These are phyloP conservation scores for Electrona antarctica DNA, from an alignment of 2,113 vertebrate species.

Conservation along the genomic window DNA sequence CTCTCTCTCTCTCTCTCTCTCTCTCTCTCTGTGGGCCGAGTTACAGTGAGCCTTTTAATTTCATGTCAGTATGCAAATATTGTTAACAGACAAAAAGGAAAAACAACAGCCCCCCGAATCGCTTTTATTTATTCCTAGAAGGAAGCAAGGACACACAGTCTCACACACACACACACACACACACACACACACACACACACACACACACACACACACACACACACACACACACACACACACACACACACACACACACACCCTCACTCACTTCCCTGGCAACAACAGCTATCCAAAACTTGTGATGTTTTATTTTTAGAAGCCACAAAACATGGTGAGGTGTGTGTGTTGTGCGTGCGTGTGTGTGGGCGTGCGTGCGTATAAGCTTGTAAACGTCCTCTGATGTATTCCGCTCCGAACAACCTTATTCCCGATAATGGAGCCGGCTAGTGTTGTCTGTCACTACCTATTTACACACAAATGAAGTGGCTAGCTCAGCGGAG, in stretches of 20 bases:
- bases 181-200: too few relatives aligned
- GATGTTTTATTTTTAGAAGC: constrained; percentile 71
- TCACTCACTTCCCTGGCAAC: constrained; percentile 57
- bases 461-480: constrained; percentile 75
- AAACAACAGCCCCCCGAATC: constrained; percentile 20
- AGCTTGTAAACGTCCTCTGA: constrained; percentile 67
- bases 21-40: constrained; percentile 23
- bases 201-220: too few relatives aligned
- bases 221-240: too few relatives aligned
- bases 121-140: constrained; percentile 57
- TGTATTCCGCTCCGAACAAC: constrained; percentile 63
- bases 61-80: constrained; percentile 53
- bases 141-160: constrained; percentile 37
- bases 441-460: constrained; percentile 67
- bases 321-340: constrained; percentile 52
- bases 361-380: neutral
- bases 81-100: constrained; percentile 26
- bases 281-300: constrained; percentile 43
- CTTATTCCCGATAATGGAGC: constrained; percentile 73
- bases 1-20: neutral
- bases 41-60: constrained; percentile 60
- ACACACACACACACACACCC: too few relatives aligned
- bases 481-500: constrained; percentile 59
- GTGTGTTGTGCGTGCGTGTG: too few relatives aligned
- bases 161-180: neutral